These are phyloP conservation scores for Heliconius hewitsoni DNA, from an alignment of 1,140 invertebrate species.

Conservation along the genomic window DNA sequence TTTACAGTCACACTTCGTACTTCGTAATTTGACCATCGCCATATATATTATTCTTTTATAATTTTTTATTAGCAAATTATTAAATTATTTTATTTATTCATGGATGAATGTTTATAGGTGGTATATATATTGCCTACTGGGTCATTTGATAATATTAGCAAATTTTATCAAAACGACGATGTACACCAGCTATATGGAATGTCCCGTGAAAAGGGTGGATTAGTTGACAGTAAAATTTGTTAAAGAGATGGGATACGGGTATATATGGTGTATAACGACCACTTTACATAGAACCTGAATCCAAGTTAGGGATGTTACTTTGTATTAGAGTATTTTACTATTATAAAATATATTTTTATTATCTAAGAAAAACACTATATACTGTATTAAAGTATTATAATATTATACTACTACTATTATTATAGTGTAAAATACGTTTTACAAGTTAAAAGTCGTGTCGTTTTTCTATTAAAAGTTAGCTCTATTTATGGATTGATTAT, in stretches of 20 bases:
- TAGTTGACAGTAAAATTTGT: slow-evolving; percentile 76
- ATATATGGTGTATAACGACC: slow-evolving; percentile 41
- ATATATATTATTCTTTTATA: too few relatives aligned
- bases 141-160: background rate
- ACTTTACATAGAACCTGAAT: slow-evolving; percentile 46
- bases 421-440: background rate
- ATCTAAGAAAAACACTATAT: too few relatives aligned
- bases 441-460: too few relatives aligned
- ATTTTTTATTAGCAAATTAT: too few relatives aligned
- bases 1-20: too few relatives aligned
- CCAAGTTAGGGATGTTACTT: background rate
- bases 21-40: too few relatives aligned
- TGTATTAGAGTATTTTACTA: background rate
- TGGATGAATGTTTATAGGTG: too few relatives aligned
- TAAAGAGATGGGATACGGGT: slow-evolving; percentile 67
- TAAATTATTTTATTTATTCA: too few relatives aligned
- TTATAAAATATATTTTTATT: too few relatives aligned
- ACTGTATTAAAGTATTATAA: too few relatives aligned
- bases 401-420: background rate
- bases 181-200: slow-evolving; percentile 41
- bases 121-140: background rate
- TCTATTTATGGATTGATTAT: background rate
- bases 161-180: slow-evolving; percentile 25
- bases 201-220: slow-evolving; percentile 69
- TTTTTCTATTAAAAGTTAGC: background rate